Evolutionary conservation across 1,140 invertebrate genomes (phyloP), one percentile per base, ranked within the genome.

Genomic region (Pectinophora gossypiella): DNA sequence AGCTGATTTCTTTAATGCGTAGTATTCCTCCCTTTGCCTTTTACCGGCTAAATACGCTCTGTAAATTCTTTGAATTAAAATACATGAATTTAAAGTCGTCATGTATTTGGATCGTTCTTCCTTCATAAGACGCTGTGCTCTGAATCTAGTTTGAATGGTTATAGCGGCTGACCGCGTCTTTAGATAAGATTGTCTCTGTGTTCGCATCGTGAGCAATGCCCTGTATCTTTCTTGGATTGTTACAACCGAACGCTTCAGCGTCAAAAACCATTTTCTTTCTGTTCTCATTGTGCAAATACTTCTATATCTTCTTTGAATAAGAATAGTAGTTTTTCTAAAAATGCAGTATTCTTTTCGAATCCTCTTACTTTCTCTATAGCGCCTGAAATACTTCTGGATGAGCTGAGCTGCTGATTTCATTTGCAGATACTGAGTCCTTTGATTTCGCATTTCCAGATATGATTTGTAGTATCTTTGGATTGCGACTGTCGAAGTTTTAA

Each of bases 151-250:
- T 64, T 76, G 73, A 23, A 73, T 47, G 16, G 44, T 43, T 7
- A 62, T 54, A 16, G 56, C 42, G 18, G 68, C 42, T 18, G 53
- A 38, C 12, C 35, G 55, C 54, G 51, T 48, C 20, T 59, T 56
- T 56, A 51, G 19, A 42, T 59, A 69, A 0, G 45, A 50, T 22
- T 46, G 45, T 52, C 63, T 60, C 18, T 58, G 35, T 45, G 36
- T 50, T 42, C 65, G 78, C 61, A 84, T 71, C 43, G 71, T 53
- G 4, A 57, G 63, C 43, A 82, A 56, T 15, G 85, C 82, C 56
- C 85, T 88, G 67, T 80, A 92, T 51, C 78, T 86, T 1, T 49
- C 59, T 65, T 93, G 92, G n/a, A 93, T 59, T 0, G 61, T 40
- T 12, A 87, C 58, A 19, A 75, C 75, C 6, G 85, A 73, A 10